These are phyloP conservation scores for Globicephala melas DNA, from an alignment of 2,113 vertebrate species.

Conservation along the genomic window DNA sequence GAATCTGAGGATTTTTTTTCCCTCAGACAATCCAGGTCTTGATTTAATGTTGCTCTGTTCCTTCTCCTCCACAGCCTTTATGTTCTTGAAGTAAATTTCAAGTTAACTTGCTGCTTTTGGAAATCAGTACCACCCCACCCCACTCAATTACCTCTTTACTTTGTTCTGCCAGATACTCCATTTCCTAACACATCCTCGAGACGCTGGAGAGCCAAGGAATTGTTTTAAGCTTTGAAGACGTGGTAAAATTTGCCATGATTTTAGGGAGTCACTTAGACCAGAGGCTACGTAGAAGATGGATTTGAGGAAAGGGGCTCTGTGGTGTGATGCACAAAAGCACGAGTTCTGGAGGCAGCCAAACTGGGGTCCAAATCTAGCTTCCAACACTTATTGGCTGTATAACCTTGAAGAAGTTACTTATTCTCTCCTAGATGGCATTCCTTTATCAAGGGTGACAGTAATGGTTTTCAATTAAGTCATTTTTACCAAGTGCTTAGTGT, in stretches of 20 bases:
- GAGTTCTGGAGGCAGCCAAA: not conserved
- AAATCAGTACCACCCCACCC: not conserved
- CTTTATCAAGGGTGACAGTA: not conserved
- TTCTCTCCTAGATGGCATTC: not conserved
- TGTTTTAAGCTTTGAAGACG: not conserved
- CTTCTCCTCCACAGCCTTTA: not conserved
- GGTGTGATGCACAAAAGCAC: not conserved
- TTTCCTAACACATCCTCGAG: not conserved
- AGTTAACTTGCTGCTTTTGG: not conserved
- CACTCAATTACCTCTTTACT: not conserved
- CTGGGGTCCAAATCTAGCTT: not conserved
- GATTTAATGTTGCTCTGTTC: not conserved
- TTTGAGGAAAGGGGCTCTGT: not conserved
- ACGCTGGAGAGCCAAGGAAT: not conserved
- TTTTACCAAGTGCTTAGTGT: not conserved
- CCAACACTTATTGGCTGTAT: not conserved
- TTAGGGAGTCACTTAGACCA: not conserved
- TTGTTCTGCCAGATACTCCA: not conserved
- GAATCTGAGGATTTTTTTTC: not conserved
- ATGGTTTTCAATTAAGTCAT: not conserved
- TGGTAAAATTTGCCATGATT: not conserved
- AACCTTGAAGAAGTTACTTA: not conserved
- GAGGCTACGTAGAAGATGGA: not conserved
- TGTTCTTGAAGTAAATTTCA: not conserved
- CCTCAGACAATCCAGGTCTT: not conserved